Evolutionary conservation across 2,797 vertebrate species (phyloP).

Genomic region (Melopsittacus undulatus): DNA sequence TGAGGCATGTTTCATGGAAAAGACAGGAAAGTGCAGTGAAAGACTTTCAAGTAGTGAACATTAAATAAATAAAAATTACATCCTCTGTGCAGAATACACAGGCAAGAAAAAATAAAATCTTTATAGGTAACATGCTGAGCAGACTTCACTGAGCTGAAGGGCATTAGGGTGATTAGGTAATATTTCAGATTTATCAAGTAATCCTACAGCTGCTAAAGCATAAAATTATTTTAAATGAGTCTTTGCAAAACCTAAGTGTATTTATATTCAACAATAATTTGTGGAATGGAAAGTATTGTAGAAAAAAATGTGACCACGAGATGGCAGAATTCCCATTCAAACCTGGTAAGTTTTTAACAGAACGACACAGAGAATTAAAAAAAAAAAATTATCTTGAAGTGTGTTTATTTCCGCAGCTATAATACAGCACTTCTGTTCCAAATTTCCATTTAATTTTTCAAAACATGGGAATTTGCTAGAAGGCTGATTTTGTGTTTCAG

Average conservation of each 20-base stretch:
- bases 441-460: slow-evolving; percentile 25
- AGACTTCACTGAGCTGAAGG: neutral
- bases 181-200: neutral
- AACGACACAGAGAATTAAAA: accelerated
- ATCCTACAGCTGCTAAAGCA: neutral
- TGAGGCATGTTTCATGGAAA: neutral
- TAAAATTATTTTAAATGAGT: neutral
- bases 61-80: neutral
- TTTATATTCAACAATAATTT: neutral
- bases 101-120: neutral
- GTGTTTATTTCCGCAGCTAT: slow-evolving; percentile 17
- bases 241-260: neutral
- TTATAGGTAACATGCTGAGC: neutral
- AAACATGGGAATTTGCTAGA: neutral
- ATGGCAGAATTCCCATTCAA: slow-evolving; percentile 77
- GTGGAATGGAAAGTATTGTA: neutral
- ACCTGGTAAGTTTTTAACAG: neutral
- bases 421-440: slow-evolving; percentile 7
- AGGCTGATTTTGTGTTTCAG: neutral
- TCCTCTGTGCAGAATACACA: neutral
- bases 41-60: neutral
- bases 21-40: neutral
- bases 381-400: neutral
- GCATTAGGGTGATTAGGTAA: neutral
- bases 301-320: slow-evolving; percentile 49